Percentiles rank a stretch among this genome's conserved stretches.
Conservation (phyloP, 2,888 invertebrate species). For the Hemistola chrysoprasaria region DNA sequence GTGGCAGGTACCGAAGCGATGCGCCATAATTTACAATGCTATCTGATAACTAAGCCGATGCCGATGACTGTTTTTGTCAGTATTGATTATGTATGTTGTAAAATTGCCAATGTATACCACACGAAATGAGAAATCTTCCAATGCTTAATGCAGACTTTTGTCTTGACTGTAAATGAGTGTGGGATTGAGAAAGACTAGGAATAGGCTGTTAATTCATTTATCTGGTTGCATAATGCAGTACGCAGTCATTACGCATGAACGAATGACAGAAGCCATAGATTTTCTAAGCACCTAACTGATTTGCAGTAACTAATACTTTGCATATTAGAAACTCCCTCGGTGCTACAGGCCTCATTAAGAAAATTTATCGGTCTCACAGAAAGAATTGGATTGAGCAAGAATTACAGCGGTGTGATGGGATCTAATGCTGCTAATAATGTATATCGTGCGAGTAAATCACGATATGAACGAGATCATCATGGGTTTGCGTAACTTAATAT, state of each 20-base stretch:
- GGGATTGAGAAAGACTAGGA: constrained; percentile 41
- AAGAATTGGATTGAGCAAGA: constrained; percentile 14
- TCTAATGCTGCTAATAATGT: constrained; percentile 12
- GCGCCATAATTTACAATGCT: constrained; percentile 58
- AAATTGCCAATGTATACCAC: constrained; percentile 29
- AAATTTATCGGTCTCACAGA: constrained; percentile 13
- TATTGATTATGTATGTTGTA: constrained; percentile 51
- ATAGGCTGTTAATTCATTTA: constrained; percentile 41
- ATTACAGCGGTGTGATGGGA: constrained; percentile 16
- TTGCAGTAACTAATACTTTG: constrained; percentile 6
- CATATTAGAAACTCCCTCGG: neutral
- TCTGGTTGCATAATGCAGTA: constrained; percentile 23
- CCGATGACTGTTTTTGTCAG: constrained; percentile 51
- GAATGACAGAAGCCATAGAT: constrained; percentile 24
- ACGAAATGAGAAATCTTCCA: constrained; percentile 32
- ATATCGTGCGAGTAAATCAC: constrained; percentile 18
- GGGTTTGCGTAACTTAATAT: constrained; percentile 18
- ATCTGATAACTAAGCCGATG: constrained; percentile 52
- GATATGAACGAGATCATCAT: constrained; percentile 20
- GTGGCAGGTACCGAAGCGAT: constrained; percentile 59
- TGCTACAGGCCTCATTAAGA: neutral
- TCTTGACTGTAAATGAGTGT: constrained; percentile 25
- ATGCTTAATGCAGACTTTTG: constrained; percentile 13
- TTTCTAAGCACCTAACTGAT: constrained; percentile 12
- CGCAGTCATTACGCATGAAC: constrained; percentile 19